Conservation (phyloP, 2,888 invertebrate genomes). For the Cryptocephalus primarius region DNA sequence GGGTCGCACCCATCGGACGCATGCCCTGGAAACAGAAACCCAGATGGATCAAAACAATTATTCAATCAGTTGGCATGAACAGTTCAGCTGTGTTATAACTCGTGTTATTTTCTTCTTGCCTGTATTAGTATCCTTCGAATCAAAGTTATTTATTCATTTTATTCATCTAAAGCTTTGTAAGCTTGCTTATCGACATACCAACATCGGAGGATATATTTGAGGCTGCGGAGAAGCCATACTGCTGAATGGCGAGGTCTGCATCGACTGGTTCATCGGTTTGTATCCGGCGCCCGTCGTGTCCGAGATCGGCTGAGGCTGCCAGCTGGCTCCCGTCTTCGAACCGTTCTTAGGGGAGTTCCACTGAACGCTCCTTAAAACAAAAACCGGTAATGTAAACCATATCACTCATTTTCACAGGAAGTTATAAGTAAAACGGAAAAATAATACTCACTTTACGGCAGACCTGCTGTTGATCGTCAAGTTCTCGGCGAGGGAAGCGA, state of each 20-base stretch:
- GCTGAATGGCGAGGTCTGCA: constrained; percentile 26
- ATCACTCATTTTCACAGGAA: too few relatives aligned
- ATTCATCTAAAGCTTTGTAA: too few relatives aligned
- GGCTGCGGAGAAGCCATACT: constrained; percentile 26
- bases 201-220: constrained; percentile 30
- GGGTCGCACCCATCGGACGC: constrained; percentile 28
- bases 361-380: constrained; percentile 60
- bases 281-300: constrained; percentile 80
- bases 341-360: constrained; percentile 86
- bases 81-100: neutral
- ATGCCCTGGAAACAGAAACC: constrained; percentile 25
- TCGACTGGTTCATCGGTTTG: constrained; percentile 62
- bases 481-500: constrained; percentile 89
- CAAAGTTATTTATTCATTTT: too few relatives aligned
- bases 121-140: too few relatives aligned
- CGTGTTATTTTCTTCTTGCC: too few relatives aligned
- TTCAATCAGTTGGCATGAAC: neutral
- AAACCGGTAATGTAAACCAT: too few relatives aligned
- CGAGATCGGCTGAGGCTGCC: constrained; percentile 84
- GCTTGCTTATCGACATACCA: constrained; percentile 7
- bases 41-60: neutral
- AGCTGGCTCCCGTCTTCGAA: constrained; percentile 63
- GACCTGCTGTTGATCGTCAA: constrained; percentile 70
- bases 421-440: too few relatives aligned
- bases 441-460: constrained; percentile 32